Evolutionary conservation across 2,113 vertebrate species (phyloP).

Genomic region (Amia ocellicauda): DNA sequence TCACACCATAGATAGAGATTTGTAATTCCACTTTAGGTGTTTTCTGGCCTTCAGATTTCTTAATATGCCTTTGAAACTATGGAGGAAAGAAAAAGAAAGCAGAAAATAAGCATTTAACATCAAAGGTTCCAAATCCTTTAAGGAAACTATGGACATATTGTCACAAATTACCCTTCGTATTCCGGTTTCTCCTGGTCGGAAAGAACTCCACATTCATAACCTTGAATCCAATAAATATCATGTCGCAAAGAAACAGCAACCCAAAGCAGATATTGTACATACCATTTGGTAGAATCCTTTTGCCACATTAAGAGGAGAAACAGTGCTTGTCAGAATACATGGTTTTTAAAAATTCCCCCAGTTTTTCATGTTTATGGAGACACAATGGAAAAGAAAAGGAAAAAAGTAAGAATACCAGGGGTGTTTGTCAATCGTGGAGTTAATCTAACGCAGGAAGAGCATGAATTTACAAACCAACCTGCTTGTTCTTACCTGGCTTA

Average conservation of each 20-base stretch:
- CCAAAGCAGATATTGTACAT: too few species aligned
- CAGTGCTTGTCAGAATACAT: background rate
- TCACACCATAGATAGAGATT: constrained; percentile 97
- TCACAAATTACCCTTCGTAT: background rate
- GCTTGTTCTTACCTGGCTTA: constrained; percentile 24
- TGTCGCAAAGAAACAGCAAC: too few species aligned
- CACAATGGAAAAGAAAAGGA: background rate
- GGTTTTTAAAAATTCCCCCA: background rate
- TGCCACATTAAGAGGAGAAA: too few species aligned
- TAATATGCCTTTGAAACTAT: constrained; percentile 96
- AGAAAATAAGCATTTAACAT: constrained; percentile 1
- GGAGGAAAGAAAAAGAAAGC: constrained; percentile 31
- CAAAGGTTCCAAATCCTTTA: too few species aligned
- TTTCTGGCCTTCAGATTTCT: constrained; percentile 97
- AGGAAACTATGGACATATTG: background rate
- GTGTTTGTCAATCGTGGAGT: constrained; percentile 19
- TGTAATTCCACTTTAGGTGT: constrained; percentile 93
- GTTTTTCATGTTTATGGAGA: background rate
- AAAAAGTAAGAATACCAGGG: background rate
- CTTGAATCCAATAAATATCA: too few species aligned
- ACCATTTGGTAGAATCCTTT: too few species aligned
- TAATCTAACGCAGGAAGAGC: constrained; percentile 16
- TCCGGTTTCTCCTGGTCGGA: background rate
- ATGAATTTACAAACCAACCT: background rate
- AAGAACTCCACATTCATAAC: background rate